Base-by-base conservation (phyloP, 2,888 invertebrate species). In the Alloplasta piceator region DNA sequence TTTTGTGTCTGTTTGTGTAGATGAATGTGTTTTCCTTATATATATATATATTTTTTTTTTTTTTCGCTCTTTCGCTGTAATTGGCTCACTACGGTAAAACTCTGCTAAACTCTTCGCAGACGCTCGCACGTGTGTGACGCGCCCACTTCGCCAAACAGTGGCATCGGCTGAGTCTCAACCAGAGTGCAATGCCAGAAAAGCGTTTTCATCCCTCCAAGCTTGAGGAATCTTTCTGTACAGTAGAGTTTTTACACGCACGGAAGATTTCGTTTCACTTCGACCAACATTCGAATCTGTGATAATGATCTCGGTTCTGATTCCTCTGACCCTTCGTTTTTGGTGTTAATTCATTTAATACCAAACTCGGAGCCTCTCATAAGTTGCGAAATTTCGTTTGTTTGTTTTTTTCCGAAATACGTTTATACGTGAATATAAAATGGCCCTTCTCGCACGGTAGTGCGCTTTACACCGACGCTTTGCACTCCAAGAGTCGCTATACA, bases 41-140 rank as follows among this genome's bases (percentile, higher is more conserved):
- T 14, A n/a, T n/a, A n/a, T n/a, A n/a, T n/a, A n/a, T n/a, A n/a
- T n/a, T n/a, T n/a, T 7, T 52, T 36, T 26, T 26, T 26, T 52
- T 52, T 52, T 36, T 63, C 74, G 48, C 58, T 70, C 74, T 74
- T 58, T 74, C 74, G n/a, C 74, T 74, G 78, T 79, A 79, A 79
- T 79, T 79, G 78, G 78, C 78, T 74, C 78, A 79, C 78, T 79
- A 56, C 50, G 78, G 64, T 56, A 79, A 66, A 73, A 78, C 67
- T 79, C 68, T 56, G 74, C 78, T 79, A 79, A 79, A 74, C 78
- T 79, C 70, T 58, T 79, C 63, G 68, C 74, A 68, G 56, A 68
- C 56, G 61, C 78, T 67, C 67, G 52, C 64, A 26, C 26, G 6
- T 12, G 50, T 50, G 38, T 50, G 12, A 14, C 12, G 56, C 38